Base-by-base conservation (phyloP, 2,113 vertebrate genomes). In the Syrmaticus mikado region DNA sequence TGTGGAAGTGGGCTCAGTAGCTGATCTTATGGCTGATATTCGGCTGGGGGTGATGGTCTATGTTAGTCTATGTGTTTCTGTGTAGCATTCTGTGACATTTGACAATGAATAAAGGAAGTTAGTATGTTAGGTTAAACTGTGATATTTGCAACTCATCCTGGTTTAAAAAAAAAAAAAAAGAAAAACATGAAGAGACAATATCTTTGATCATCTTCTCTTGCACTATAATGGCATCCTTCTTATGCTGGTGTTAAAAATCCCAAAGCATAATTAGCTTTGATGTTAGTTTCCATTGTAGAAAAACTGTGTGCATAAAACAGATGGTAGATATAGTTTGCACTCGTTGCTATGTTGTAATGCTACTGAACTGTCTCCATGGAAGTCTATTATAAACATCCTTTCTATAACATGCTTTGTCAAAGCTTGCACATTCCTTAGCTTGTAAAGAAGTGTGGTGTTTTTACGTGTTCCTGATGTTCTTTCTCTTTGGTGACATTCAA, bases 371-470 rank as follows among this genome's bases (percentile, higher is more conserved):
- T 92, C 83, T 96, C 95, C 75, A 94, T 94, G 65, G 70, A 96
- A 95, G 58, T 91, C 70, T 25, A 67, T 97, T 95, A 95, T 95
- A 97, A 95, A 92, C 90, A 93, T 83, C 77, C 38, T 93, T 93
- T 95, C 89, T 87, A 88, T 60, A 90, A 94, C 78, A 84, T 53
- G 50, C 41, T 92, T 96, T 90, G 81, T 83, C 84, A 89, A 95
- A 93, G 73, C 83, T 84, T 48, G 73, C 82, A 93, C 92, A 85
- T 96, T 94, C 85, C 71, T 94, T 85, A n/a, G 83, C 43, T 94
- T 93, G 22, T 94, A 81, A 92, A 92, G 85, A 94, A 86, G 91
- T 83, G 87, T 93, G 62, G 14, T 87, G 84, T 92, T 93, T 82
- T 32, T 94, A 61, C 57, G 84, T 92, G 82, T 91, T 96, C 85